phyloP scores from a whole-genome alignment of 1,140 invertebrate genomes.

The Euborellia annulipes region DNA sequence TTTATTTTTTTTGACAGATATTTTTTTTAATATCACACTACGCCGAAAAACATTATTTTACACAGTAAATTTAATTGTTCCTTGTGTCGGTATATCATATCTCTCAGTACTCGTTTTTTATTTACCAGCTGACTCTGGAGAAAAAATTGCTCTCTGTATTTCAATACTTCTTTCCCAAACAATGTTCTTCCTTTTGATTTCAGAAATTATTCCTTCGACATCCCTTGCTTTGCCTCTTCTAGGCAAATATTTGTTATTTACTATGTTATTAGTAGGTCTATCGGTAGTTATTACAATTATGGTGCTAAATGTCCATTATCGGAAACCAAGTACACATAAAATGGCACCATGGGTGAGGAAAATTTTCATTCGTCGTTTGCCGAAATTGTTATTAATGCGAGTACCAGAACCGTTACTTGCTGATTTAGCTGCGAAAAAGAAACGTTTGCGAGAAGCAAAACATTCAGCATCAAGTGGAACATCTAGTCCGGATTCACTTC shows the following conservation, averaged over 20 bases:
- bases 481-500: slow-evolving; percentile 56
- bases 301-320: slow-evolving; percentile 97
- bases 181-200: slow-evolving; percentile 97
- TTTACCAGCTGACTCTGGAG: slow-evolving; percentile 93
- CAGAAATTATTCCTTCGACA: slow-evolving; percentile 96
- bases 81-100: slow-evolving; percentile 84
- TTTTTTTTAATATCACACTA: slow-evolving; percentile 96
- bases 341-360: slow-evolving; percentile 84
- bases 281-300: slow-evolving; percentile 96
- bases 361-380: slow-evolving; percentile 73
- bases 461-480: slow-evolving; percentile 40
- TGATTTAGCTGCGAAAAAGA: slow-evolving; percentile 63
- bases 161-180: slow-evolving; percentile 97
- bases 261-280: slow-evolving; percentile 91
- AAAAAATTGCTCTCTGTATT: slow-evolving; percentile 96
- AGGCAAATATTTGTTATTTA: slow-evolving; percentile 97
- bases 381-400: slow-evolving; percentile 70
- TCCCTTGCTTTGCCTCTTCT: slow-evolving; percentile 90
- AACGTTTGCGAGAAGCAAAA: slow-evolving; percentile 31
- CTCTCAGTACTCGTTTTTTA: slow-evolving; percentile 91
- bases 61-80: slow-evolving; percentile 89
- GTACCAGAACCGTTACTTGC: slow-evolving; percentile 65
- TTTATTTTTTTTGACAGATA: slow-evolving; percentile 47
- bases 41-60: slow-evolving; percentile 90
- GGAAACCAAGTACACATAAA: slow-evolving; percentile 94